Conservation (phyloP, 2,113 vertebrate genomes). For the Colossoma macropomum region DNA sequence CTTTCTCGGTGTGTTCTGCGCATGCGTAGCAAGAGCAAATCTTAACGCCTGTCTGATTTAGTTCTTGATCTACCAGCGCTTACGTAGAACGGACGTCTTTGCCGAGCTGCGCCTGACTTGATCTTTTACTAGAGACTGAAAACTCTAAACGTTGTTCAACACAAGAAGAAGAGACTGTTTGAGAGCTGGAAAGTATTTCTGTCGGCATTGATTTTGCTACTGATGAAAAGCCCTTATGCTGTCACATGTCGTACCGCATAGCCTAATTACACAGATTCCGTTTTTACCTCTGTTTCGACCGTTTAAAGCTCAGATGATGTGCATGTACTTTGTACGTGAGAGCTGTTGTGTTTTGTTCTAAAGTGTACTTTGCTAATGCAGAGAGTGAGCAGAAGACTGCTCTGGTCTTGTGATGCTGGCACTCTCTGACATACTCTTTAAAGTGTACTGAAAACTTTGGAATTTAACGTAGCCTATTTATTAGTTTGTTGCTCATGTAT, state of each 20-base stretch:
- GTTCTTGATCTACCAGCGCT: no score
- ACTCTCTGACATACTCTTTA: background rate
- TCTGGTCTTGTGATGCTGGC: slow-evolving; percentile 43
- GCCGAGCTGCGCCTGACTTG: no score
- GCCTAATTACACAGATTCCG: slow-evolving; percentile 15
- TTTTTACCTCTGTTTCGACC: background rate
- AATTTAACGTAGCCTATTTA: background rate
- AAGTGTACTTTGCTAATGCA: background rate
- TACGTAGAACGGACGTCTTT: no score
- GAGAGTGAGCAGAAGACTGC: slow-evolving; percentile 28
- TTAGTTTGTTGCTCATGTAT: slow-evolving; percentile 30
- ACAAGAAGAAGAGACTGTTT: background rate
- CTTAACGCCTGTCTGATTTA: no score
- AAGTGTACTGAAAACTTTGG: background rate
- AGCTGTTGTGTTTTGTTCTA: slow-evolving; percentile 46
- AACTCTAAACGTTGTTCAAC: background rate
- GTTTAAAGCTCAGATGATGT: slow-evolving; percentile 49
- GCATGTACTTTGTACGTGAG: slow-evolving; percentile 64
- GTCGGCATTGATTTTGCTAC: no score
- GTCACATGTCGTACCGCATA: background rate
- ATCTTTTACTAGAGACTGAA: background rate
- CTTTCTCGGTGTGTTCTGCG: background rate
- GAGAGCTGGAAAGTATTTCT: background rate
- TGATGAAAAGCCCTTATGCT: background rate
- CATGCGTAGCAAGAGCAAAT: no score